These are phyloP conservation scores for Alethe diademata DNA, from an alignment of 2,113 vertebrate species.

Conservation along the genomic window DNA sequence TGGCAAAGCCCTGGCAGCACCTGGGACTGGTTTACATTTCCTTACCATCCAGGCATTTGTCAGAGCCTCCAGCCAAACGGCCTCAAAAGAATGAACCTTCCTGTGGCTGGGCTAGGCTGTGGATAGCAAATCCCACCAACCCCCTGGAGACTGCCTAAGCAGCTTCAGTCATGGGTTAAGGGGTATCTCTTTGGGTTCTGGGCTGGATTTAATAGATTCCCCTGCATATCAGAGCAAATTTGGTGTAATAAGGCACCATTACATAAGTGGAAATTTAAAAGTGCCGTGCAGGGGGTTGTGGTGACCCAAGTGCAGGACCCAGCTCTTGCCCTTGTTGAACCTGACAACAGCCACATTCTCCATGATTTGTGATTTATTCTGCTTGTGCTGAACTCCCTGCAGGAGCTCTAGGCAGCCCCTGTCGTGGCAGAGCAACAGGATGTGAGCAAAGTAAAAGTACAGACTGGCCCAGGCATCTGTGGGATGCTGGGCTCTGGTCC, in stretches of 20 bases:
- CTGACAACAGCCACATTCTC: not conserved
- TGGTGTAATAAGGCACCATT: not conserved
- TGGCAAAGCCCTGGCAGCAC: not conserved
- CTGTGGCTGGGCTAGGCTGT: not conserved
- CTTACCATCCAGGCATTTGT: not conserved
- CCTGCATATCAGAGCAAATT: not conserved
- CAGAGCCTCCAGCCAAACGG: not conserved
- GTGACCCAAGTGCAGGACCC: not conserved
- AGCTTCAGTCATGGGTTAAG: not conserved
- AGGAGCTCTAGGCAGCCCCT: not conserved
- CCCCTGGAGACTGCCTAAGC: not conserved
- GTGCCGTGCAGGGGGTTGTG: too few relatives aligned
- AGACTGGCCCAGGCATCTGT: not conserved
- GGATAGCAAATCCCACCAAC: not conserved
- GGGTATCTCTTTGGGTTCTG: fast-evolving
- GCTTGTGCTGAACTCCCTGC: fast-evolving
- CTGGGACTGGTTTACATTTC: not conserved
- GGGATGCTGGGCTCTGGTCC: not conserved
- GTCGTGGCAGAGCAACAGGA: not conserved
- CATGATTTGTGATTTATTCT: not conserved
- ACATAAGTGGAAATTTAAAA: not conserved
- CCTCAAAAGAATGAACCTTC: not conserved
- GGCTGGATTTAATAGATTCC: not conserved
- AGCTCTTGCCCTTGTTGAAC: not conserved
- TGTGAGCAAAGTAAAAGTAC: not conserved